These are phyloP conservation scores for Apeira syringaria DNA, from an alignment of 2,888 invertebrate genomes.

Conservation along the genomic window DNA sequence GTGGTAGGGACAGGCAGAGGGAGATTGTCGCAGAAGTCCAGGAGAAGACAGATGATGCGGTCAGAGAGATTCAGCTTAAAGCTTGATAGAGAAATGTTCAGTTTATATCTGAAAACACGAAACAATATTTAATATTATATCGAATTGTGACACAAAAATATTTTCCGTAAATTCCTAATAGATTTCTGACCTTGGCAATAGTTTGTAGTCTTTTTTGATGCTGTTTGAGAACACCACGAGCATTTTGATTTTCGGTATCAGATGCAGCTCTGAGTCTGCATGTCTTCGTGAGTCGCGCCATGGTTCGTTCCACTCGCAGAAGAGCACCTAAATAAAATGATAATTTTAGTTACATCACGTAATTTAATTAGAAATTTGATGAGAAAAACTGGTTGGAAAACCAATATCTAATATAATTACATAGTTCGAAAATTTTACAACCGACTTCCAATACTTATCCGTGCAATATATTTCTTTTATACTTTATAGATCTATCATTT, in stretches of 20 bases:
- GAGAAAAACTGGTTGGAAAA: no score
- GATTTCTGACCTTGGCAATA: conserved; percentile 83
- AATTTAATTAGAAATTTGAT: no score
- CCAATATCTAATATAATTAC: no score
- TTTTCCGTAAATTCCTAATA: no score
- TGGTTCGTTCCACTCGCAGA: conserved; percentile 85
- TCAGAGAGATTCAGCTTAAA: conserved; percentile 91
- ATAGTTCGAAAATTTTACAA: no score
- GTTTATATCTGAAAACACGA: conserved; percentile 87
- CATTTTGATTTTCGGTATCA: conserved; percentile 87
- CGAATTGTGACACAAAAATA: no score
- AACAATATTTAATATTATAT: no score
- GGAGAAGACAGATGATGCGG: conserved; percentile 85
- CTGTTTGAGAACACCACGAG: conserved; percentile 89
- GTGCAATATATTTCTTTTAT: no score
- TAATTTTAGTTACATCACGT: no score
- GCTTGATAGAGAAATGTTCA: conserved; percentile 88
- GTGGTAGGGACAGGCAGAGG: conserved; percentile 74
- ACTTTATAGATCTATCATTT: no score
- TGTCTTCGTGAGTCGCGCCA: conserved; percentile 89
- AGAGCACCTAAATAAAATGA: conserved; percentile 63
- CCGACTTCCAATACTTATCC: no score
- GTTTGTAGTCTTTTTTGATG: conserved; percentile 87
- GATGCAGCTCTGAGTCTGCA: conserved; percentile 89
- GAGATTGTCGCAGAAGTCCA: conserved; percentile 84